Percentiles rank a stretch among this genome's conserved stretches.
Conservation (phyloP, 2,888 invertebrate species). For the Cenopis cana region DNA sequence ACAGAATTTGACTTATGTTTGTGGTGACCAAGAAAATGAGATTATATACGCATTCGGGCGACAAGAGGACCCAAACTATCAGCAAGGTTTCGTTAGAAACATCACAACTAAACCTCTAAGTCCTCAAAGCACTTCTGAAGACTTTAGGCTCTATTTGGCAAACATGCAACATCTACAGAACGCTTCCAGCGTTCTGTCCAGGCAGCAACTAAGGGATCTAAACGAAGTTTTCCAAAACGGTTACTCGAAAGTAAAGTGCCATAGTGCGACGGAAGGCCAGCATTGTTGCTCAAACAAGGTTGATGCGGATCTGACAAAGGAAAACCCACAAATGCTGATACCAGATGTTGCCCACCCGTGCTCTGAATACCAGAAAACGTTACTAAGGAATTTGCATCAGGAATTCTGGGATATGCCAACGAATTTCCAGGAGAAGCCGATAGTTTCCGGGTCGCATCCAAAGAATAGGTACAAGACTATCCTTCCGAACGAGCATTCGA, state of each 20-base stretch:
- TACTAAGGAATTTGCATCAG: slow-evolving; percentile 88
- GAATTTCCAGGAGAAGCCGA: slow-evolving; percentile 95
- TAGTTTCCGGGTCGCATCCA: slow-evolving; percentile 94
- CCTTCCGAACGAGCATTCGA: slow-evolving; percentile 94
- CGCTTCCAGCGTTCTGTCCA: slow-evolving; percentile 86
- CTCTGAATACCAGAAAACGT: slow-evolving; percentile 86
- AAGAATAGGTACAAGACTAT: slow-evolving; percentile 97
- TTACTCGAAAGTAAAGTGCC: slow-evolving; percentile 77
- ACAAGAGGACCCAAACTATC: slow-evolving; percentile 71
- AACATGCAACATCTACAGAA: slow-evolving; percentile 90
- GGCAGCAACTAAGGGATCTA: slow-evolving; percentile 86
- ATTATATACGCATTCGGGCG: slow-evolving; percentile 79
- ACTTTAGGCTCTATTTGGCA: slow-evolving; percentile 89
- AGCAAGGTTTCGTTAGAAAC: slow-evolving; percentile 77
- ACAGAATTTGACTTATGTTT: slow-evolving; percentile 74
- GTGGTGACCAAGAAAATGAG: slow-evolving; percentile 81
- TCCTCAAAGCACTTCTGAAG: slow-evolving; percentile 88
- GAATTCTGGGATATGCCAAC: slow-evolving; percentile 98
- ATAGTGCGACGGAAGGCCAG: slow-evolving; percentile 62
- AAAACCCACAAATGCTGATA: slow-evolving; percentile 73
- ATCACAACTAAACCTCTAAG: slow-evolving; percentile 88
- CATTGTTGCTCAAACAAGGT: slow-evolving; percentile 72
- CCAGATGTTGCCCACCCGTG: slow-evolving; percentile 78
- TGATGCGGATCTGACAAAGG: slow-evolving; percentile 60
- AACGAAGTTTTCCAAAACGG: slow-evolving; percentile 85